Base-by-base conservation (phyloP, 2,797 vertebrate species). In the Menidia menidia region DNA sequence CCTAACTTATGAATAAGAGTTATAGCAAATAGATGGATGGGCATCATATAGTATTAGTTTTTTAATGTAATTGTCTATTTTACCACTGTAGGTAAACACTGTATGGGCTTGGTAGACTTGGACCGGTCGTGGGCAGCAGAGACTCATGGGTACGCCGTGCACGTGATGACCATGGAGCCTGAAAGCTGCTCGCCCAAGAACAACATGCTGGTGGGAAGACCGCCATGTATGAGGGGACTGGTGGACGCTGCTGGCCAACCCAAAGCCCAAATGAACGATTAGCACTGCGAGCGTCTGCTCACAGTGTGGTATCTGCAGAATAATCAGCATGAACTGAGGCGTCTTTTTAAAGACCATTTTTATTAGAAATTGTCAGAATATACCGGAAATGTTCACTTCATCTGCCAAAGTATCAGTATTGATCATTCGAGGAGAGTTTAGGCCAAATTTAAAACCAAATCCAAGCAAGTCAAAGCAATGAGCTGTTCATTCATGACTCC, bases 101-200 rank as follows among this genome's bases (percentile, higher is more conserved):
- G 98, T 72, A 99, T 99, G 98, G 96, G 96, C 44, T 92, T 99
- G 71, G 98, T 99, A 35, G 98, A 99, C 84, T 84, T 98, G 91
- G 98, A 99, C 81, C 95, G 97, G n/a, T 95, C 96, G 0, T 94
- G 93, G 94, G 95, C 93, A 58, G 97, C 97, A n/a, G 96, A 97
- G 93, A 90, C 93, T 71, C 80, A 5, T 10, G 95, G 95, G 25
- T 99, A 97, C 86, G 93, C 90, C 0, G 95, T 96, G 52, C 91
- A 83, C 71, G 95, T 99, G 80, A 95, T 96, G 73, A 98, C 96
- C 47, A 99, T 99, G 98, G 95, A 97, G 90, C 98, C 97, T 10
- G 96, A 97, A 79, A 97, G 95, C 66, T 99, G 98, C 79, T 97
- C 98, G 32, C 98, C 98, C 6, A 99, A 99, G 91, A 99, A 99